These are phyloP conservation scores for Andrena bicolor DNA, from an alignment of 2,888 invertebrate genomes.

Conservation along the genomic window DNA sequence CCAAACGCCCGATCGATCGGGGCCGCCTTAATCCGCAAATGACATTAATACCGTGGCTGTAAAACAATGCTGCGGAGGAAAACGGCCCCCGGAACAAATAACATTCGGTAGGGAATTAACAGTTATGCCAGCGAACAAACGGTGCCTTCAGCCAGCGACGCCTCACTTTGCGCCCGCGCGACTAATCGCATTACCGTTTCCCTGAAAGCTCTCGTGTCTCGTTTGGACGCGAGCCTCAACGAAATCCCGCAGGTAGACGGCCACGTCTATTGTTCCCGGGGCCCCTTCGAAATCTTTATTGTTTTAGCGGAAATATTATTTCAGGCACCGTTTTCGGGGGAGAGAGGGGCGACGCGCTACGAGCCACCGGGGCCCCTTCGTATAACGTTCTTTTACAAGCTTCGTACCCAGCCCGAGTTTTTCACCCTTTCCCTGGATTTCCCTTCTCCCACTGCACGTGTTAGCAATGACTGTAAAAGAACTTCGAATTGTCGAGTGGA, in stretches of 20 bases:
- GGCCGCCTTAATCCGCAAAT: constrained; percentile 45
- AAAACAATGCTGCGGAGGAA: constrained; percentile 51
- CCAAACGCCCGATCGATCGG: constrained; percentile 47
- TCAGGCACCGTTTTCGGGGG: constrained; percentile 53
- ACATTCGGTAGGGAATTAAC: constrained; percentile 62
- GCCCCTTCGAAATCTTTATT: constrained; percentile 69
- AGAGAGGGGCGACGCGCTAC: background rate
- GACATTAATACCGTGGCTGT: constrained; percentile 54
- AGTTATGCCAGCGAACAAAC: constrained; percentile 61
- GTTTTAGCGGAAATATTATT: constrained; percentile 73
- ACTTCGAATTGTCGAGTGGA: background rate
- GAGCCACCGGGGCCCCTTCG: background rate
- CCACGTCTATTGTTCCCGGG: constrained; percentile 51
- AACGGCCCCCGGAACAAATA: constrained; percentile 44
- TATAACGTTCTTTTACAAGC: constrained; percentile 1
- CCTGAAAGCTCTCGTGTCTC: constrained; percentile 61
- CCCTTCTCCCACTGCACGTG: background rate
- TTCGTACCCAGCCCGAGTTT: background rate
- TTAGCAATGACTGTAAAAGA: background rate
- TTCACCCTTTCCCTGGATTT: constrained; percentile 12
- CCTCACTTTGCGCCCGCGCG: constrained; percentile 56
- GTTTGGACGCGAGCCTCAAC: constrained; percentile 34
- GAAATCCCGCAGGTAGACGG: constrained; percentile 68
- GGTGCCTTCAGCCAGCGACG: constrained; percentile 21
- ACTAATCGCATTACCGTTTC: constrained; percentile 74